Evolutionary conservation across 2,113 vertebrate species (phyloP), one percentile per base, ranked within the genome.

Genomic region (Agapornis roseicollis): DNA sequence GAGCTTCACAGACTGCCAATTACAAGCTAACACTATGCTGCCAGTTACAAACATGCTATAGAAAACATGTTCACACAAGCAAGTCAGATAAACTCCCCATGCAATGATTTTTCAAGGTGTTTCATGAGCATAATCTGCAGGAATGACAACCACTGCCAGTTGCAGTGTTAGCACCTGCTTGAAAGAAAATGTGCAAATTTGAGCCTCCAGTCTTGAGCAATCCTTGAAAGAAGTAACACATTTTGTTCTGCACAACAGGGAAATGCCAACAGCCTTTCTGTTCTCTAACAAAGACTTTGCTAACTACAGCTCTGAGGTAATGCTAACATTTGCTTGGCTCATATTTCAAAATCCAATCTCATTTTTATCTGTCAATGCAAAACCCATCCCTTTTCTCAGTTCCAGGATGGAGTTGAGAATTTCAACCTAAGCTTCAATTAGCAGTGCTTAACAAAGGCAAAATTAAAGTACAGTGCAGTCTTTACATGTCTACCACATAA

Each of bases 61-160:
- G 85, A 97, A 77, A 49, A 4, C 70, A 29, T 22, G 28, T 70
- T 80, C 61, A 84, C 52, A 91, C 55, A 89, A 84, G 58, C 64
- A 87, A 70, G 49, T 33, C 69, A 70, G 73, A 58, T 47, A 91
- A 85, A 76, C 58, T n/a, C 35, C 60, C 18, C 29, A 87, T 61
- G 15, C 49, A 79, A 28, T 24, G 8, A 93, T 56, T 95, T 96
- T 95, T 85, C 88, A 93, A 83, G 60, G 17, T 87, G 74, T 35
- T 93, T 96, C 79, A 76, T 88, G 68, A 88, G 16, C 13, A 39
- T 93, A 95, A 68, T n/a, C 87, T 88, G 33, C 35, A 55, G 28
- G 18, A 89, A 88, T 50, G 27, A 63, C 35, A 86, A 39, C 2
- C 0, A 5, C 52, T 84, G 52, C 50, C 46, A 83, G 58, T 13